Base-by-base conservation (phyloP, 2,797 vertebrate species). In the Spinibarbus caldwelli region DNA sequence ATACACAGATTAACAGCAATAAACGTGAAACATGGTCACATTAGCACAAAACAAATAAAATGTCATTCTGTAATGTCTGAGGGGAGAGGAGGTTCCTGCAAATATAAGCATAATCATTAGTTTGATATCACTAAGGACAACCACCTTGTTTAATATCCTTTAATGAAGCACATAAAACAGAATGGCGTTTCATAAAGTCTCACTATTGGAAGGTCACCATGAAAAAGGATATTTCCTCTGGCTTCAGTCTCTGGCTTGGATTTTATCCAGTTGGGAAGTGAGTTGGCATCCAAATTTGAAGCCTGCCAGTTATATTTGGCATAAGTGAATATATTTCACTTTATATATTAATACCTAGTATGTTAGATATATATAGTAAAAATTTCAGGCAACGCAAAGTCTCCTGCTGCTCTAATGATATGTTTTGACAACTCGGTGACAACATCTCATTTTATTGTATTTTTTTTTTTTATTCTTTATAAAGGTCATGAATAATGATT, bases 401-500 rank as follows among this genome's bases (percentile, higher is more conserved):
- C 66, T 87, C 86, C 67, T 23, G 52, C 67, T 26, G 83, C 79
- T 85, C 36, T 83, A 85, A 85, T 87, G 83, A 85, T 87, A 71
- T 79, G 86, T 85, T 87, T 85, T 87, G 86, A 87, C 86, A 83
- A 78, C 81, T 87, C 77, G 3, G 83, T 79, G 86, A 85, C 83
- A 83, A 85, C 67, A 81, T 59, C 83, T 87, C 72, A 84, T 67
- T 85, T 79, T 54, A 79, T 84, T 67, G 4, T 62, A 17, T 38
- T 78, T 70, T 71, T 78, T 68, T 84, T 85, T 80, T 52, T 15
- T n/a, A n/a, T n/a, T n/a, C n/a, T n/a, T n/a, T 19, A 38, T 43
- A 87, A 87, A 87, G 86, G 86, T 87, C 79, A 87, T 85, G 83
- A 87, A 85, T 87, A 87, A 87, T 82, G 52, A 78, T 84, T 12